Conservation (phyloP, 2,113 vertebrate genomes). For the Callithrix jacchus region DNA sequence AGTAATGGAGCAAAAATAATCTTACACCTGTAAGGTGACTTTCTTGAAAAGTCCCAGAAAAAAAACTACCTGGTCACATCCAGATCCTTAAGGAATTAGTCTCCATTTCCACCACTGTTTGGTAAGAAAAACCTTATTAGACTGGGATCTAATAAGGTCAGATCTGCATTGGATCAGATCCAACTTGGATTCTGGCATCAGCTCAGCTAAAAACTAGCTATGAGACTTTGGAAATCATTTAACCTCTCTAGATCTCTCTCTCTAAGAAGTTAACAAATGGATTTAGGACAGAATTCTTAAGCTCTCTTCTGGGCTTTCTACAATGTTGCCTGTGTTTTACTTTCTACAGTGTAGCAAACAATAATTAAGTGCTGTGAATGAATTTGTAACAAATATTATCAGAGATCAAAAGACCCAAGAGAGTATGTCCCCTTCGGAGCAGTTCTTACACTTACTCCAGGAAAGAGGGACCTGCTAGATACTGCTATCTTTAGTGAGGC, state of each 20-base stretch:
- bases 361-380: background rate
- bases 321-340: background rate
- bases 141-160: background rate
- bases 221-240: background rate
- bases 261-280: background rate
- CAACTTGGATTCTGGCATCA: background rate
- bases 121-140: background rate
- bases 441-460: background rate
- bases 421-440: background rate
- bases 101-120: background rate
- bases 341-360: background rate
- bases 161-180: background rate
- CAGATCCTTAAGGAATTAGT: constrained; percentile 44
- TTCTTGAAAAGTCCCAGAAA: constrained; percentile 2
- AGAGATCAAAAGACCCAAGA: background rate
- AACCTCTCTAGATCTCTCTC: background rate
- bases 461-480: background rate
- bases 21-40: background rate
- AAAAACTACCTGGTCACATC: constrained; percentile 7
- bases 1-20: constrained; percentile 33
- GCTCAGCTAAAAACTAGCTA: background rate
- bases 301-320: background rate
- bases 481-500: too few relatives aligned
- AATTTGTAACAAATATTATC: background rate
- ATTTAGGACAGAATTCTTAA: background rate